phyloP scores from a whole-genome alignment of 2,797 vertebrate species.

The Sandelia bainsii region DNA sequence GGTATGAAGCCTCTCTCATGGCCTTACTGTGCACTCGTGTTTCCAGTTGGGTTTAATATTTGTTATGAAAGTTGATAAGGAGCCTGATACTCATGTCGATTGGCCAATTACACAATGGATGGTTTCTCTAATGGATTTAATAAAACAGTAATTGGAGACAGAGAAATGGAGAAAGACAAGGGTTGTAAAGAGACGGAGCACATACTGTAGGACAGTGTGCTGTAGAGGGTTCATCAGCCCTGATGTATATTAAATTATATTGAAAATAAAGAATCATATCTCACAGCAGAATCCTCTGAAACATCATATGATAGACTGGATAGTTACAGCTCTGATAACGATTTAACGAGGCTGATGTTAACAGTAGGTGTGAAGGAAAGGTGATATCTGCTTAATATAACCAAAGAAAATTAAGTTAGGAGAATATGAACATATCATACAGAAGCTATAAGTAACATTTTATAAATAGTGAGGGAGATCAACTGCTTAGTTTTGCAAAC shows the following conservation, averaged over 20 bases:
- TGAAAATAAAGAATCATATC: slow-evolving; percentile 16
- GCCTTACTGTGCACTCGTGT: slow-evolving; percentile 13
- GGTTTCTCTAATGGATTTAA: slow-evolving; percentile 71
- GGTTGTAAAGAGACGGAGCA: slow-evolving; percentile 13
- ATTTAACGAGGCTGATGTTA: slow-evolving; percentile 28
- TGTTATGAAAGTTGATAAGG: slow-evolving; percentile 67
- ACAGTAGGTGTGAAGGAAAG: not conserved
- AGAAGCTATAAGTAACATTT: slow-evolving; percentile 1
- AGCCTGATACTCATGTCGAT: slow-evolving; percentile 58
- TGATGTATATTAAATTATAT: slow-evolving; percentile 22
- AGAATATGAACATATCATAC: slow-evolving; percentile 1
- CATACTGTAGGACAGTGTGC: slow-evolving; percentile 14
- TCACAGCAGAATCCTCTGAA: slow-evolving; percentile 20
- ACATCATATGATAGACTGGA: slow-evolving; percentile 30
- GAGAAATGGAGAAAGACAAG: slow-evolving; percentile 32
- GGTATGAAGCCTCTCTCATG: slow-evolving; percentile 22
- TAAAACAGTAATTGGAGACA: slow-evolving; percentile 60
- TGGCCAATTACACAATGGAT: slow-evolving; percentile 65
- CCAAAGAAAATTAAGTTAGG: slow-evolving; percentile 26
- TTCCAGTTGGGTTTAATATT: slow-evolving; percentile 60
- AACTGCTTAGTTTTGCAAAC: not conserved
- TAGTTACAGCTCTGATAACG: slow-evolving; percentile 40
- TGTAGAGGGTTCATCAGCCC: not conserved
- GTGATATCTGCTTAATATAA: slow-evolving; percentile 23
- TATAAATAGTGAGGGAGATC: not conserved